Evolutionary conservation across 2,113 vertebrate genomes (phyloP).

Genomic region (Coturnix japonica): DNA sequence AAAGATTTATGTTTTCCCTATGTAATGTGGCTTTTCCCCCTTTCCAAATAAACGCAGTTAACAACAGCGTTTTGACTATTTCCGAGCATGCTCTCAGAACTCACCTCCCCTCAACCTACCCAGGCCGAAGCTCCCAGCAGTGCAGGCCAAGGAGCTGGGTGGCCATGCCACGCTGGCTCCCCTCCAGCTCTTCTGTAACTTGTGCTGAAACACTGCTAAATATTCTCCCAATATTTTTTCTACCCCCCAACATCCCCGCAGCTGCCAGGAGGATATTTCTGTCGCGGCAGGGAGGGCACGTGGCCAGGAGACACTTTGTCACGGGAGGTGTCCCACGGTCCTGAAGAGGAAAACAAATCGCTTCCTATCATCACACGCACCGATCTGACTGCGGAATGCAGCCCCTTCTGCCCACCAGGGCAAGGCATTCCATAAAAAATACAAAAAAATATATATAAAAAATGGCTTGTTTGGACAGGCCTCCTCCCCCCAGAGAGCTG

Average conservation of each 20-base stretch:
- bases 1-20: constrained; percentile 70
- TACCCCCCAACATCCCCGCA: background rate
- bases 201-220: constrained; percentile 17
- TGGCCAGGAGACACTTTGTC: background rate
- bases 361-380: background rate
- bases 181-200: background rate
- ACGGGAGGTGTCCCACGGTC: background rate
- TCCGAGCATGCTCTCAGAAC: constrained; percentile 46
- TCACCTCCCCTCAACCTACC: constrained; percentile 41
- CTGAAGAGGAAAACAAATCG: constrained; percentile 25
- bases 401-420: background rate
- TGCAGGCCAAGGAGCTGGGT: constrained; percentile 57
- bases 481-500: background rate
- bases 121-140: constrained; percentile 2
- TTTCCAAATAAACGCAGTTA: constrained; percentile 69
- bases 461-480: rapidly evolving
- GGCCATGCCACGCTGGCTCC: background rate
- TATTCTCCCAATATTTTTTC: constrained; percentile 15
- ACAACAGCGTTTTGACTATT: constrained; percentile 65
- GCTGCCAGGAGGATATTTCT: constrained; percentile 2
- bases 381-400: background rate
- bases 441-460: rapidly evolving
- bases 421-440: background rate
- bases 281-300: background rate
- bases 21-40: constrained; percentile 55